A percentile compares a stretch with the other conserved stretches of the same genome.
These are phyloP conservation scores for Sebastes goodei DNA, from an alignment of 2,797 vertebrate species.

Conservation along the genomic window DNA sequence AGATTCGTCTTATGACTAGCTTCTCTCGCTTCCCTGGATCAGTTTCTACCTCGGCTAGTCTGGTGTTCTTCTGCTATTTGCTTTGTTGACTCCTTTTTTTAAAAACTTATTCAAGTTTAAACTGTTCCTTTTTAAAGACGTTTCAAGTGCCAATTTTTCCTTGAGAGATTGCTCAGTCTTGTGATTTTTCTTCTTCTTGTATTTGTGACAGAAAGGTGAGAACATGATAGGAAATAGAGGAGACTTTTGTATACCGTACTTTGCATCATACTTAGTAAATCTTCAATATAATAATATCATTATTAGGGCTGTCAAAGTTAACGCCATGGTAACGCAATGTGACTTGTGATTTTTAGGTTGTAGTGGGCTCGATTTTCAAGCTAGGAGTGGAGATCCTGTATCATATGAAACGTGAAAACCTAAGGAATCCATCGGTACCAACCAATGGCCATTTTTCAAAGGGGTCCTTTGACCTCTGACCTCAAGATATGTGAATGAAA, in stretches of 20 bases:
- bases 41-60: neutral
- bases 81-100: neutral
- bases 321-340: too few relatives aligned
- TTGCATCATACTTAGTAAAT: neutral
- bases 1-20: conserved; percentile 72
- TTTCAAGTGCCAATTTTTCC: neutral
- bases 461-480: too few relatives aligned
- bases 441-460: too few relatives aligned
- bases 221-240: neutral
- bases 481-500: too few relatives aligned
- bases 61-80: neutral
- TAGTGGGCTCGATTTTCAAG: too few relatives aligned
- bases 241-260: neutral
- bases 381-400: too few relatives aligned
- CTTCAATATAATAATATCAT: neutral
- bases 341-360: too few relatives aligned
- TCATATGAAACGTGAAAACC: too few relatives aligned
- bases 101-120: too few relatives aligned
- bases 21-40: neutral
- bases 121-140: too few relatives aligned
- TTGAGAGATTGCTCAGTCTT: neutral
- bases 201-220: neutral
- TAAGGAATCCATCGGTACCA: too few relatives aligned
- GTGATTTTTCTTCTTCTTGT: neutral
- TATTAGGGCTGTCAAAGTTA: too few relatives aligned